Percentiles rank a stretch among this genome's conserved stretches.
phyloP scores from a whole-genome alignment of 2,888 invertebrate genomes.

The Drosophila kokeensis region DNA sequence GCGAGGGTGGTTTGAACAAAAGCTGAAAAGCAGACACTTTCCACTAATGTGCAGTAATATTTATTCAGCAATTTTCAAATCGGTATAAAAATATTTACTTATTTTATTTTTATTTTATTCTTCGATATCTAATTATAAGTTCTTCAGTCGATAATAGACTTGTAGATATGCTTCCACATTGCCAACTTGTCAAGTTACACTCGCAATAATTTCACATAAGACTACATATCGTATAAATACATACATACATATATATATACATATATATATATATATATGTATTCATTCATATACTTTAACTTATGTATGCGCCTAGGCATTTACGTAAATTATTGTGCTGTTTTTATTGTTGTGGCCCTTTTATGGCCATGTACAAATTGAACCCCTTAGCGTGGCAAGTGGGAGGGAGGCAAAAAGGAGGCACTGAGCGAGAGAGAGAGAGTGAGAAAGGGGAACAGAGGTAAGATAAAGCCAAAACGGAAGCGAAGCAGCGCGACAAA shows the following conservation, averaged over 20 bases:
- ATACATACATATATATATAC: constrained; percentile 1
- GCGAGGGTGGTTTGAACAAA: constrained; percentile 42
- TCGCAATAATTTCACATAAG: constrained; percentile 2
- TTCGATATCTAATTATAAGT: not conserved
- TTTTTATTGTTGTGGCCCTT: constrained; percentile 63
- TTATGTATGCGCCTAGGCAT: constrained; percentile 61
- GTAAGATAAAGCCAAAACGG: constrained; percentile 33
- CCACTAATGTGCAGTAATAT: not conserved
- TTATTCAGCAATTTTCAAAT: not conserved
- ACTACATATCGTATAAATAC: not conserved
- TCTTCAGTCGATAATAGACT: not conserved
- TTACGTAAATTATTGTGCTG: constrained; percentile 67
- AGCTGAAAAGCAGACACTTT: not conserved
- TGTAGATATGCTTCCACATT: not conserved
- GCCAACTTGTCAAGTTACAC: constrained; percentile 10
- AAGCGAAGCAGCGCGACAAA: constrained; percentile 32
- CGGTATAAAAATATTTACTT: not conserved
- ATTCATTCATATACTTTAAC: constrained; percentile 37
- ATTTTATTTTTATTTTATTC: not conserved
- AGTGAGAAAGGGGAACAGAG: not conserved
- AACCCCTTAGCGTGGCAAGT: not conserved
- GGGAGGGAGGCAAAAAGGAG: not conserved
- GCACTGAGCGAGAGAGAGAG: not conserved
- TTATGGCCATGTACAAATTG: constrained; percentile 67
- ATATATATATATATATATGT: not conserved